These are phyloP conservation scores for Sitophilus oryzae DNA, from an alignment of 1,140 invertebrate species.

Conservation along the genomic window DNA sequence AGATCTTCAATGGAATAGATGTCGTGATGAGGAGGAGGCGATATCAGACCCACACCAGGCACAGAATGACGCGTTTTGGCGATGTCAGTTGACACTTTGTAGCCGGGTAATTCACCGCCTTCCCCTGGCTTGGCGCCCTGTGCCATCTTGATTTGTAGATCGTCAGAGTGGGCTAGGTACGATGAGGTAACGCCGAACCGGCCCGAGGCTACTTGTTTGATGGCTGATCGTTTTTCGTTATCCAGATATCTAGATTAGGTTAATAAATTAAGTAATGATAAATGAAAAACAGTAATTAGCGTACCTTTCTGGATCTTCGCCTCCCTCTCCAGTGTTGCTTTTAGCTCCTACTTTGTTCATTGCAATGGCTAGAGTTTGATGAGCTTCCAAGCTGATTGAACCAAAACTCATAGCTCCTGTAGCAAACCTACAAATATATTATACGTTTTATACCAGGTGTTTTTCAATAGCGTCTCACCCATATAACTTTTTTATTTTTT, in stretches of 20 bases:
- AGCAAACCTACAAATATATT: constrained; percentile 52
- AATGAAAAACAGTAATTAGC: neutral
- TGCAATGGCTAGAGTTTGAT: constrained; percentile 88
- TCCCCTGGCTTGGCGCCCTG: constrained; percentile 96
- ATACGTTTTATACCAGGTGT: too few species aligned
- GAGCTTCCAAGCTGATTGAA: constrained; percentile 90
- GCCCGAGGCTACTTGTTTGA: constrained; percentile 93
- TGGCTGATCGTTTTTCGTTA: constrained; percentile 71
- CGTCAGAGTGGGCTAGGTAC: constrained; percentile 94
- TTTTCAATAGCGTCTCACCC: too few species aligned
- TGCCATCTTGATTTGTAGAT: constrained; percentile 98
- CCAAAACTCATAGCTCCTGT: constrained; percentile 88
- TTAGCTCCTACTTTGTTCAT: constrained; percentile 83
- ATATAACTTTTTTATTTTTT: too few species aligned
- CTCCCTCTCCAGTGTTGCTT: constrained; percentile 95
- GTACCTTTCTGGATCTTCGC: constrained; percentile 70
- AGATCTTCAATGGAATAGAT: constrained; percentile 99
- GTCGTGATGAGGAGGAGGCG: constrained; percentile 97
- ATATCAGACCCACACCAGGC: constrained; percentile 95
- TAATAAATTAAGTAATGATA: too few species aligned
- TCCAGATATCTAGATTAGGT: constrained; percentile 63
- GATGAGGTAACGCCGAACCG: constrained; percentile 97
- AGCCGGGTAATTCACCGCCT: constrained; percentile 86
- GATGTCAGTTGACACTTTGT: constrained; percentile 84
- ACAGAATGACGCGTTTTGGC: constrained; percentile 93